Base-by-base conservation (phyloP, 2,113 vertebrate species). In the Chaetura pelagica region DNA sequence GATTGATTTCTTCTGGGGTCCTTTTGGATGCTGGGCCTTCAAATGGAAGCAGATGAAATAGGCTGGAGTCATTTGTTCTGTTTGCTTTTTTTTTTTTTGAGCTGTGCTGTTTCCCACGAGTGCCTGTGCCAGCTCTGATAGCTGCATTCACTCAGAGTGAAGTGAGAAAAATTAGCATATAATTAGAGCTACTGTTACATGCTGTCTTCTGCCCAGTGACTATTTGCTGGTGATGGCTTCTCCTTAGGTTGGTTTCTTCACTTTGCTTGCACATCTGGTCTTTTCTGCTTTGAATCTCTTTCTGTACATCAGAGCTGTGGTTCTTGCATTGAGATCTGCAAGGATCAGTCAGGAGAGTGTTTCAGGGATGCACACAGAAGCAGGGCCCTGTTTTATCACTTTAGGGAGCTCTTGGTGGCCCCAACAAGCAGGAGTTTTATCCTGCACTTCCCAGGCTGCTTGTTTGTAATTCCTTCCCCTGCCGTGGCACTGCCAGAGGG, bases 151-250 rank as follows among this genome's bases (percentile, higher is more conserved):
- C 51, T 83, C 69, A 30, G 71, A 83, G 62, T 5, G 67, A 61
- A 92, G 95, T 77, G 93, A 92, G 91, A 89, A 79, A 93, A 94
- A 95, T 94, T 54, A 94, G 89, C 96, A 89, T 96, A 94, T 96
- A 82, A 97, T 95, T 91, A 69, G 62, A 93, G 72, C 35, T 79
- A 7, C 78, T 73, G 15, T 93, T 87, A 13, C 6, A 7, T 23
- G 42, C 83, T 83, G 35, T 49, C 83, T 62, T 15, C 82, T 93
- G 63, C 40, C 78, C 72, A 42, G 92, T 92, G 94, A 86, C 59
- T 44, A 1, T 85, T 95, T 83, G 51, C 67, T 88, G 9, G 2
- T 81, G 79, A 51, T 74, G 4, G 4, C 55, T 95, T 66, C 66
- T 61, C 2, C 82, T 87, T 49, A 8, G 0, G 10, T 40, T 88